These are phyloP conservation scores for Myxocyprinus asiaticus DNA, from an alignment of 2,113 vertebrate species.

Conservation along the genomic window DNA sequence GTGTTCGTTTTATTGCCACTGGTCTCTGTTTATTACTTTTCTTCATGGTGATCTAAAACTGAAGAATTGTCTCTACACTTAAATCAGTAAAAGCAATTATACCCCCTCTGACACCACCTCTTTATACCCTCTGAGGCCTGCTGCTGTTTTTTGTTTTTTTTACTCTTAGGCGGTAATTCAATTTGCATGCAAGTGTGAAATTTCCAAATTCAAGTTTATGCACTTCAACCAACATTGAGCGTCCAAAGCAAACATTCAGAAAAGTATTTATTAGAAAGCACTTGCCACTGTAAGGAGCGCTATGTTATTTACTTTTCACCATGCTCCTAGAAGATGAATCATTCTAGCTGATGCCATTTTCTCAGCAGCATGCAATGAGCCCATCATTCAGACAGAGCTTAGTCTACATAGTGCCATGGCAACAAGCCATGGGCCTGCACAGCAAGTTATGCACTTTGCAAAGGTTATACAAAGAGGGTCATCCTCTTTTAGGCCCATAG, in stretches of 20 bases:
- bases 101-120: conserved; percentile 27
- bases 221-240: not conserved
- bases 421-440: conserved; percentile 49
- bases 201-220: not conserved
- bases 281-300: conserved; percentile 10
- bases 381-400: conserved; percentile 51
- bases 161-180: conserved; percentile 21
- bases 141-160: not conserved
- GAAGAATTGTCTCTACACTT: conserved; percentile 23
- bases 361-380: conserved; percentile 55
- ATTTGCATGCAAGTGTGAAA: conserved; percentile 24
- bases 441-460: conserved; percentile 49
- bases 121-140: conserved; percentile 17
- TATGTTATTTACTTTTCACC: conserved; percentile 43
- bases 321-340: conserved; percentile 46
- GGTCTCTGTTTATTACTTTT: conserved; percentile 37
- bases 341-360: conserved; percentile 56
- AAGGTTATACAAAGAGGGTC: conserved; percentile 58
- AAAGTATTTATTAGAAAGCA: conserved; percentile 27
- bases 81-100: conserved; percentile 47
- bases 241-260: not conserved
- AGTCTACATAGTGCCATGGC: conserved; percentile 55
- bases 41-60: conserved; percentile 40
- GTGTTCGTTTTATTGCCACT: conserved; percentile 31
- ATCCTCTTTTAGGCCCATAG: conserved; percentile 54